Base-by-base conservation (phyloP, 2,113 vertebrate species). In the Prolemur simus region DNA sequence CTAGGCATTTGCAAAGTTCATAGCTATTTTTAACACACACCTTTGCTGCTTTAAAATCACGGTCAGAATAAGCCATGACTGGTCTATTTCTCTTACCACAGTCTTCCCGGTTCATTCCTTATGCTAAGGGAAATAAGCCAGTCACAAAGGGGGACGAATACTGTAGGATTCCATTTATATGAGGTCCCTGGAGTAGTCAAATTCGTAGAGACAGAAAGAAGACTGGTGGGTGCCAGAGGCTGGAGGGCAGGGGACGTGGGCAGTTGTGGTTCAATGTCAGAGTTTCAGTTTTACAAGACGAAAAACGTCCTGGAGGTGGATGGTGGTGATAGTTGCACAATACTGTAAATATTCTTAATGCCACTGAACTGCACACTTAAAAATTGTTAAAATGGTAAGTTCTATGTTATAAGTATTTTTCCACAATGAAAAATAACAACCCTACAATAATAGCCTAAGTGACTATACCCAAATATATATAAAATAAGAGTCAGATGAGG, bases 1-100 rank as follows among this genome's bases (percentile, higher is more conserved):
- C 84, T 76, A 71, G 84, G 2, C 42, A 68, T 91, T 89, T 84
- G 39, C 63, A 47, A 84, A 92, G 37, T 84, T 84, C 29, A 73
- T 12, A 23, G 68, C 87, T 63, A 8, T 37, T 64, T 86, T 82
- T 42, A 95, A 64, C 42, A 39, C 39, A 23, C 20, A 49, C 49
- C 18, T 74, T 92, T 42, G 58, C 82, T 78, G 10, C 69, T 29
- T 56, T 83, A 64, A 91, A 47, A 77, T 56, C 82, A 17, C 39
- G 34, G 83, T 71, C 58, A 27, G 60, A 42, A 23, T 84, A 83
- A 89, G 85, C 9, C 45, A 1, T 29, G 49, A 47, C 45, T 64
- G 66, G 23, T 29, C 86, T 63, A 20, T 58, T 78, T 83, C 89
- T 23, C 45, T 34, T 49, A 64, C 23, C 60, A 42, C 27, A 10